Evolutionary conservation across 2,113 vertebrate genomes (phyloP).

Genomic region (Odobenus rosmarus): DNA sequence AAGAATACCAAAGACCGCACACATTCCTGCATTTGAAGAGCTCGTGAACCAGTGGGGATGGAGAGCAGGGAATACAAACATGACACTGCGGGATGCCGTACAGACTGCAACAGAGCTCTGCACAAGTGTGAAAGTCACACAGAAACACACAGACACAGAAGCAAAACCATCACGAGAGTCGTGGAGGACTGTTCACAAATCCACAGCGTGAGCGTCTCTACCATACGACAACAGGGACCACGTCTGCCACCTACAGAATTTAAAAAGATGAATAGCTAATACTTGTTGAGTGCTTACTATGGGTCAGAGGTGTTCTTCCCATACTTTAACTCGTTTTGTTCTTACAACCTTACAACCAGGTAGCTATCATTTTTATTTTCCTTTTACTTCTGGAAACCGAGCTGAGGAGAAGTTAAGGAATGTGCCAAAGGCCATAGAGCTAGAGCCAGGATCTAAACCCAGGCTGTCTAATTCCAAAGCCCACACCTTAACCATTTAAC

Average conservation of each 20-base stretch:
- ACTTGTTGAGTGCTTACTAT: neutral
- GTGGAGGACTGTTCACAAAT: neutral
- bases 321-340: neutral
- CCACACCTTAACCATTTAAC: neutral
- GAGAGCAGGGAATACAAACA: neutral
- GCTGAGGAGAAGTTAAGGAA: neutral
- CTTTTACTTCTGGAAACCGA: slow-evolving; percentile 13
- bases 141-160: neutral
- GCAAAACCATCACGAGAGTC: neutral
- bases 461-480: neutral
- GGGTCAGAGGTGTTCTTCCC: neutral
- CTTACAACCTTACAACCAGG: neutral
- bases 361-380: neutral
- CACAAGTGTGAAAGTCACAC: neutral
- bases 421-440: neutral
- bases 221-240: neutral
- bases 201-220: neutral
- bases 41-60: neutral
- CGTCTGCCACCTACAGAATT: neutral
- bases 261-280: neutral
- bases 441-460: neutral
- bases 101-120: neutral
- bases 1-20: neutral
- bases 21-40: neutral
- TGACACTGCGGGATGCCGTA: neutral